Evolutionary conservation across 2,797 vertebrate species (phyloP), one percentile per base, ranked within the genome.

Genomic region (Dallia pectoralis): DNA sequence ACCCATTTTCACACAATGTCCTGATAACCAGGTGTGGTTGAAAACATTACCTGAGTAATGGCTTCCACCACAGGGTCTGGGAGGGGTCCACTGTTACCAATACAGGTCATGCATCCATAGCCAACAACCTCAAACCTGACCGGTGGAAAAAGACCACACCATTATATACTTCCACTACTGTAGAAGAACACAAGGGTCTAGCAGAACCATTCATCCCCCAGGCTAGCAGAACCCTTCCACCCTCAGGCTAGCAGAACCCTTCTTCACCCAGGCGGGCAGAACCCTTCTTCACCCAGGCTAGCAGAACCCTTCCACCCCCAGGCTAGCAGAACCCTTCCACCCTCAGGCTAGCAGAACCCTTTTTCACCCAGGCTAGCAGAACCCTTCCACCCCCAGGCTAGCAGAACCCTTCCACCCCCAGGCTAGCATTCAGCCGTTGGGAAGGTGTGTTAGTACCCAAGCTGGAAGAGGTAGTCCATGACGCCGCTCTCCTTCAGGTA

Each of bases 51-150:
- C 96, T 97, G 89, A 0, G 91, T 95, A 79, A 99, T 96, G 71
- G 98, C 96, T 74, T 97, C 95, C 71, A 97, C 96, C 69, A 99
- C 96, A 0, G 93, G 79, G 12, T 99, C 97, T 0, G 97, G 96
- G 0, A 99, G 91, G 4, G 98, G 96, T 32, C 98, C 97, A 12
- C 98, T 99, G 89, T 99, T 99, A 74, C 98, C 98, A 72, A 99
- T 99, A 81, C 98, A 99, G 9, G 97, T 99, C 97, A 99, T 99
- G 80, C 98, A 99, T 49, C 97, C 98, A 15, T 99, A 99, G 74
- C 98, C 98, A 36, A 99, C 98, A 14, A 99, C 96, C 19, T 97
- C 97, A 86, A 99, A 99, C 79, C 98, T 99, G 72, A 72, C 51
- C 4, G 51, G 51, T 19, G 51, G 69, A 15, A 0, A 0, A 51